These are phyloP conservation scores for Muntiacus reevesi DNA, from an alignment of 2,113 vertebrate species.

Conservation along the genomic window DNA sequence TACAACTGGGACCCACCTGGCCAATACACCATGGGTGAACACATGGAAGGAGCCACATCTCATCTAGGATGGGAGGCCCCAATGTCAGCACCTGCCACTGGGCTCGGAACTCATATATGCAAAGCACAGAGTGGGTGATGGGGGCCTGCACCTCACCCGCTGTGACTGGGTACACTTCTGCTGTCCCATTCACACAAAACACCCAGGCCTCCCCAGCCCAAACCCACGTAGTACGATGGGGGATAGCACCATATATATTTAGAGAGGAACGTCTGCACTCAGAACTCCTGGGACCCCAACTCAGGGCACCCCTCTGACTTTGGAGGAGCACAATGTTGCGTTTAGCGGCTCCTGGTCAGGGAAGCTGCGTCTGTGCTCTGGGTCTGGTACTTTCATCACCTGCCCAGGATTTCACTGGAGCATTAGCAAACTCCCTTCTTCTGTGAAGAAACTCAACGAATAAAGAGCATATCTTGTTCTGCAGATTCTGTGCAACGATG, in stretches of 20 bases:
- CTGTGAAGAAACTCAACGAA: conserved; percentile 77
- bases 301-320: not conserved
- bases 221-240: accelerated
- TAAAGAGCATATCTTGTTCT: conserved; percentile 86
- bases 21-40: not conserved
- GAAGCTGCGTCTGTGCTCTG: conserved; percentile 55
- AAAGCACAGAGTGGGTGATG: accelerated
- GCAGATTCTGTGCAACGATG: conserved; percentile 86
- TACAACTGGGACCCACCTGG: not conserved
- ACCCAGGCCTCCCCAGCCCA: accelerated
- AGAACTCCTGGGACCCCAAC: not conserved
- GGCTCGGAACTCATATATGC: not conserved
- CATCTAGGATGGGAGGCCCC: no score
- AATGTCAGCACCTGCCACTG: accelerated
- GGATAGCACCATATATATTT: not conserved
- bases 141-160: not conserved
- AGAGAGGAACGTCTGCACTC: not conserved
- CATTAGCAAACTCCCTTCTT: conserved; percentile 81
- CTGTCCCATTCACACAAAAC: no score
- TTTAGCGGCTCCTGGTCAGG: conserved; percentile 82
- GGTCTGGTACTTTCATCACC: conserved; percentile 82
- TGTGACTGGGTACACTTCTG: not conserved
- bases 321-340: not conserved
- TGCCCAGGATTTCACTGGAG: conserved; percentile 77
- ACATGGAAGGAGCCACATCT: accelerated